These are phyloP conservation scores for Aspiorhynchus laticeps DNA, from an alignment of 2,113 vertebrate species.

Conservation along the genomic window DNA sequence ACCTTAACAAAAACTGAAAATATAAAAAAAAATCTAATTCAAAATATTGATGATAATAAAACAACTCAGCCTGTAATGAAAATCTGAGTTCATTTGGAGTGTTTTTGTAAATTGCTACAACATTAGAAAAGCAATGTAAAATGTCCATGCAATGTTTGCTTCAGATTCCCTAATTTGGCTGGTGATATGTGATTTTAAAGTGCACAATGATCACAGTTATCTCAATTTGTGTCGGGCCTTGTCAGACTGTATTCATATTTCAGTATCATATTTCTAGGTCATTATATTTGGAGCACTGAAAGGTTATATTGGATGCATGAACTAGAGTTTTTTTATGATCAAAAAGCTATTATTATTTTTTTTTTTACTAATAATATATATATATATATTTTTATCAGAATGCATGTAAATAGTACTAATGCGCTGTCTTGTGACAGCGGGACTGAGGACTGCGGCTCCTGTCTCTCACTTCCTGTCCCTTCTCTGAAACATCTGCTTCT, in stretches of 20 bases:
- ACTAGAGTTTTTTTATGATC: slow-evolving; percentile 17
- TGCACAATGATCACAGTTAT: not conserved
- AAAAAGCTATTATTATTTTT: slow-evolving; percentile 4
- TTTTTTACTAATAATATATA: too few relatives aligned
- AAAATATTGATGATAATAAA: too few relatives aligned
- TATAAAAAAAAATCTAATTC: too few relatives aligned
- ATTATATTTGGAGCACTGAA: not conserved
- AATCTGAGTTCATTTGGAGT: too few relatives aligned
- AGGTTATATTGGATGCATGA: not conserved
- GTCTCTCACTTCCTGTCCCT: slow-evolving; percentile 55
- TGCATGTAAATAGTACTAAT: not conserved
- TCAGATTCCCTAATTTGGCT: too few relatives aligned
- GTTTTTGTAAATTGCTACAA: too few relatives aligned
- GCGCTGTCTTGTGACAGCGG: slow-evolving; percentile 49
- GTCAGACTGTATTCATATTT: not conserved
- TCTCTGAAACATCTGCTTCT: slow-evolving; percentile 65
- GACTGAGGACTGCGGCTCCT: slow-evolving; percentile 47
- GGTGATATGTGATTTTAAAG: not conserved
- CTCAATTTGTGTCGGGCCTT: not conserved
- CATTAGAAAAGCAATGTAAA: too few relatives aligned
- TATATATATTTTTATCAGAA: too few relatives aligned
- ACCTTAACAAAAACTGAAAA: too few relatives aligned
- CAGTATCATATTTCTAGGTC: not conserved
- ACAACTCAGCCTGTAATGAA: too few relatives aligned
- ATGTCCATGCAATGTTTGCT: too few relatives aligned